phyloP scores from a whole-genome alignment of 2,888 invertebrate genomes.

The Mechanitis messenoides region DNA sequence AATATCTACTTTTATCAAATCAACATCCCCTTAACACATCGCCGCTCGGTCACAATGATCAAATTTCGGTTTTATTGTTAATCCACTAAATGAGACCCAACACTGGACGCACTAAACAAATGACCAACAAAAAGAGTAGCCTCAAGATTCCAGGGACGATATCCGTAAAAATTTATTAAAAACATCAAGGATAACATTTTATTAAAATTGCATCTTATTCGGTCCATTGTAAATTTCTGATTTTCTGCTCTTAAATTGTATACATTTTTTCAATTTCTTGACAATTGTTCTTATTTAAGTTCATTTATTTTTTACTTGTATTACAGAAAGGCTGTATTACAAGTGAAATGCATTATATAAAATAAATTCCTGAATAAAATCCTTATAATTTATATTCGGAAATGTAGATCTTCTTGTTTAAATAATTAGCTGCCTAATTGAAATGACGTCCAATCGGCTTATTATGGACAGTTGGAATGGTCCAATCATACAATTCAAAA shows the following conservation, averaged over 20 bases:
- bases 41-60: constrained; percentile 66
- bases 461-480: no score
- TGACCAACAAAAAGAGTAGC: constrained; percentile 46
- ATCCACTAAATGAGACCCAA: constrained; percentile 66
- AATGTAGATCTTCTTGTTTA: no score
- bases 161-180: constrained; percentile 36
- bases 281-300: not conserved
- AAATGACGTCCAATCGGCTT: no score
- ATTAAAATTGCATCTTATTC: constrained; percentile 26
- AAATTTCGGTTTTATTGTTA: constrained; percentile 77
- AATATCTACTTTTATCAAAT: not conserved
- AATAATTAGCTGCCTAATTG: no score
- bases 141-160: constrained; percentile 51
- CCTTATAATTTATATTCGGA: no score
- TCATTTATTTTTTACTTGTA: no score
- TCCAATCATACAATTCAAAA: no score
- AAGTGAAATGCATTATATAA: not conserved
- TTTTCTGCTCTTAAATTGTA: constrained; percentile 7
- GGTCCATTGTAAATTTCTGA: constrained; percentile 12
- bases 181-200: constrained; percentile 22
- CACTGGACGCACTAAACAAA: constrained; percentile 58
- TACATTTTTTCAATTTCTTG: not conserved
- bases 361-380: no score
- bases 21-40: constrained; percentile 50
- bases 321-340: no score